These are phyloP conservation scores for Moxostoma hubbsi DNA, from an alignment of 2,797 vertebrate species.

Conservation along the genomic window DNA sequence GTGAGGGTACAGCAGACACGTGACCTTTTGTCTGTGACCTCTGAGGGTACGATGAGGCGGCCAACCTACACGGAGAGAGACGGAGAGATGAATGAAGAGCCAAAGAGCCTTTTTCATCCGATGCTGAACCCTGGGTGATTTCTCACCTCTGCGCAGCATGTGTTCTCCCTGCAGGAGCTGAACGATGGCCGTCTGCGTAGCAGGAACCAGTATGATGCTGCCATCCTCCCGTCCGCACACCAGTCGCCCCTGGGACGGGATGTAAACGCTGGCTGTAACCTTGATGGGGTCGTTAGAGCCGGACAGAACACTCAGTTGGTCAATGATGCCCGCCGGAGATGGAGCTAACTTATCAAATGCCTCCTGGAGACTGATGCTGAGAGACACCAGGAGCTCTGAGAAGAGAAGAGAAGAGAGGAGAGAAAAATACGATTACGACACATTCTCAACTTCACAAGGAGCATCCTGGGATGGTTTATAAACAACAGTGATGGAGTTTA, in stretches of 20 bases:
- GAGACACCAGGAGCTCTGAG: constrained; percentile 81
- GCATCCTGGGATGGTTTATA: too few relatives aligned
- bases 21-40: constrained; percentile 94
- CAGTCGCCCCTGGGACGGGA: constrained; percentile 90
- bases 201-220: constrained; percentile 94
- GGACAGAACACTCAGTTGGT: constrained; percentile 88
- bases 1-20: constrained; percentile 93
- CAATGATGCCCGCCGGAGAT: constrained; percentile 91
- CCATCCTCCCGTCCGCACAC: constrained; percentile 94
- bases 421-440: not conserved
- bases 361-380: constrained; percentile 88
- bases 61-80: constrained; percentile 81
- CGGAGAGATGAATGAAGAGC: not conserved
- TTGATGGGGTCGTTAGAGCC: constrained; percentile 81
- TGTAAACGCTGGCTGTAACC: constrained; percentile 94
- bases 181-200: constrained; percentile 93
- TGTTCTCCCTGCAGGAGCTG: constrained; percentile 96
- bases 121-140: too few relatives aligned
- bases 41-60: constrained; percentile 93
- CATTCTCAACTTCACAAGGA: too few relatives aligned
- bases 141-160: constrained; percentile 88
- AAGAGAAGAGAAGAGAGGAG: not conserved
- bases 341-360: constrained; percentile 88
- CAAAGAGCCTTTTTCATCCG: too few relatives aligned
- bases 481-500: too few relatives aligned